Evolutionary conservation across 2,797 vertebrate species (phyloP), one percentile per base, ranked within the genome.

Genomic region (Sebastiscus tertius): DNA sequence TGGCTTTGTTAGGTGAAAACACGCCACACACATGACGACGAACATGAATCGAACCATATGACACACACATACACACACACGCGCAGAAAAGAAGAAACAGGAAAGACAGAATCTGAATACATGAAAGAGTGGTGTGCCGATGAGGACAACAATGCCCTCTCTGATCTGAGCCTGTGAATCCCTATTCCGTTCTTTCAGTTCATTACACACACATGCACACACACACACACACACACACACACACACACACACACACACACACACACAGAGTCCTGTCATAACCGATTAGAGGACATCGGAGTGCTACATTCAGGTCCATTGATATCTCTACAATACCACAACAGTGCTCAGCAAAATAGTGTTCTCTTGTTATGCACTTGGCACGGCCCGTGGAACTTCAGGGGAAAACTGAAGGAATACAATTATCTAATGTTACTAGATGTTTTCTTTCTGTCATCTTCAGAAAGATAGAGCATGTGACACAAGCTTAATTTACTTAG

Each of bases 241-340:
- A 84, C 80, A 88, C 39, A 74, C 62, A 79, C 68, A 82, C 81
- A 84, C 80, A 88, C 39, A 74, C 62, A 79, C 39, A 74, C 62
- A 79, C 68, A 82, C 81, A 84, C 80, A 88, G 2, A 75, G 55
- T 78, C 82, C 81, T 92, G 92, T 94, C 92, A 91, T 80, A 88
- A 88, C 77, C 55, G 42, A 90, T 93, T 93, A 93, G 88, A 71
- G 76, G 66, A 88, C 85, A 82, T 81, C 81, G 76, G 36, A 89
- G 80, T 54, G 58, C 61, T 73, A 71, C 85, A 84, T 82, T 91
- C 79, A 75, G 73, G 84, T 78, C 70, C 81, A 77, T 78, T 90
- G 83, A 88, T 77, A 78, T 79, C 34, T 12, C 54, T 9, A 90
- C 82, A 91, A 79, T 82, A 81, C 77, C 20, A 8, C 75, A 85